phyloP scores from a whole-genome alignment of 53 echinoderm and acorn worm species.

The Pentamera pediparva region DNA sequence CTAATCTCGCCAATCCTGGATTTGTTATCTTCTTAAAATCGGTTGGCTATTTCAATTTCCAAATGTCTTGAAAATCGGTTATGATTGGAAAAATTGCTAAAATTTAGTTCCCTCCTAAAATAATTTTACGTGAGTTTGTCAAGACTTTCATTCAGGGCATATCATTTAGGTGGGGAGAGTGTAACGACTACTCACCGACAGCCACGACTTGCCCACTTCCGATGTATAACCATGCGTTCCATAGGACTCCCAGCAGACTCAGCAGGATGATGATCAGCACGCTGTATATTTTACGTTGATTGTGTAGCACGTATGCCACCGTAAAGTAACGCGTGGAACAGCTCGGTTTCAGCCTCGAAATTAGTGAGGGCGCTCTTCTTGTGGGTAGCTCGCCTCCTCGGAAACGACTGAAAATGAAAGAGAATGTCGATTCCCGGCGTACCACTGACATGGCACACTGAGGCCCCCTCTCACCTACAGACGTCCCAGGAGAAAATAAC shows the following conservation, averaged over 20 bases:
- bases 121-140: too few relatives aligned
- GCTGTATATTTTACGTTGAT: conserved; percentile 36
- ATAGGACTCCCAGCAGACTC: conserved; percentile 17
- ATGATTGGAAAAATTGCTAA: too few relatives aligned
- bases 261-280: conserved; percentile 5
- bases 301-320: conserved; percentile 16
- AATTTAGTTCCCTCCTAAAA: too few relatives aligned
- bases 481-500: too few relatives aligned
- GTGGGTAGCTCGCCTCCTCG: background rate
- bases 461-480: too few relatives aligned
- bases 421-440: background rate
- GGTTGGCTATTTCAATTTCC: too few relatives aligned
- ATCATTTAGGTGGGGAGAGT: too few relatives aligned
- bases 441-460: background rate
- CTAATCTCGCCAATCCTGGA: too few relatives aligned
- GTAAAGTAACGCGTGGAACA: conserved; percentile 22
- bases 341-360: background rate
- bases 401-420: conserved; percentile 21
- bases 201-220: conserved; percentile 15
- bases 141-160: too few relatives aligned
- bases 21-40: too few relatives aligned
- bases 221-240: conserved; percentile 18
- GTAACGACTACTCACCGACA: conserved; percentile 10
- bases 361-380: background rate
- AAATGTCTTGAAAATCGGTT: too few relatives aligned